A percentile compares a stretch with the other conserved stretches of the same genome.
These are phyloP conservation scores for Ips typographus DNA, from an alignment of 1,140 invertebrate species.

Conservation along the genomic window DNA sequence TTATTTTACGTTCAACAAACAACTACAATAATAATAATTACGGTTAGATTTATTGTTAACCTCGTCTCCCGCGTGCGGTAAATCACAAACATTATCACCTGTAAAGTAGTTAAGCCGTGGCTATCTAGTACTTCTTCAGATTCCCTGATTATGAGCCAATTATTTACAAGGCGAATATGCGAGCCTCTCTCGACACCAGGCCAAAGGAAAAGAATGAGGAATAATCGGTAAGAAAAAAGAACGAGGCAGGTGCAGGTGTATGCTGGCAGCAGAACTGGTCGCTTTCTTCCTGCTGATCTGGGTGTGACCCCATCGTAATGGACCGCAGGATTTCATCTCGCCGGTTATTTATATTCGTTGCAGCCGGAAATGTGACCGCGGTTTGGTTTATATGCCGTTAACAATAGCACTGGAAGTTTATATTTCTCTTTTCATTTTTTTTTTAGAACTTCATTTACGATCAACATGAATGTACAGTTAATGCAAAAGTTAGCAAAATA, in stretches of 20 bases:
- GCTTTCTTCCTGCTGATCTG: slow-evolving; percentile 35
- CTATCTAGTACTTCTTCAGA: too few species aligned
- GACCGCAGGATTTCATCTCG: slow-evolving; percentile 36
- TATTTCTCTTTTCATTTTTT: too few species aligned
- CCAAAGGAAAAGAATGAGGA: background rate
- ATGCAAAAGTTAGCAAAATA: too few species aligned
- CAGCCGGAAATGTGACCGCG: slow-evolving; percentile 20
- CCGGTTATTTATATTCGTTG: slow-evolving; percentile 33
- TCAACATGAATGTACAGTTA: too few species aligned
- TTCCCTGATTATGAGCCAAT: too few species aligned
- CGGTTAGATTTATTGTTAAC: slow-evolving; percentile 1
- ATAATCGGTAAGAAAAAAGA: slow-evolving; percentile 16
- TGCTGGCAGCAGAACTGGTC: slow-evolving; percentile 31
- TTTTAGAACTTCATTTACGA: too few species aligned
- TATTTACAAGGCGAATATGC: too few species aligned
- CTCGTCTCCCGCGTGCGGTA: background rate
- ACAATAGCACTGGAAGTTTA: too few species aligned
- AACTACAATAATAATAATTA: slow-evolving; percentile 8
- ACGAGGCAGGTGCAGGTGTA: slow-evolving; percentile 35
- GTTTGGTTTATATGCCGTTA: background rate
- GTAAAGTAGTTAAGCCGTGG: too few species aligned
- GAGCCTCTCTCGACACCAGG: background rate
- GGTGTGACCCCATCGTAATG: slow-evolving; percentile 36
- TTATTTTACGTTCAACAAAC: background rate
- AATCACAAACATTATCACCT: background rate